Evolutionary conservation across 2,113 vertebrate genomes (phyloP), one percentile per base, ranked within the genome.

Genomic region (Macrotus californicus): DNA sequence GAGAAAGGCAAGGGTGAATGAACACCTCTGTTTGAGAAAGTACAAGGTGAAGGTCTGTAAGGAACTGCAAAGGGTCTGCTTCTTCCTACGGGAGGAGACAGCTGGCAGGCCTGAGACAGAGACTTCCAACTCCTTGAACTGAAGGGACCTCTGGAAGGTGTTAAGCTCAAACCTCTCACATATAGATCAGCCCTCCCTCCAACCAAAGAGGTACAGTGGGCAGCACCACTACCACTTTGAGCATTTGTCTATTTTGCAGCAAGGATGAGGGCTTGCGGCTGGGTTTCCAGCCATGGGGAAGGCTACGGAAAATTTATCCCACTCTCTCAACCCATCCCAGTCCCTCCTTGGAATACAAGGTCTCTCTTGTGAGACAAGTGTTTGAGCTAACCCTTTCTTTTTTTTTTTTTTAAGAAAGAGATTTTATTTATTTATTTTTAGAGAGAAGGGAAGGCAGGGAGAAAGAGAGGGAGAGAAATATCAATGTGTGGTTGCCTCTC

Each of bases 91-190:
- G 88, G 69, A 87, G 59, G 43, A 91, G 87, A 94, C 6, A 87
- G 67, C 82, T 52, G 72, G 15, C 41, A 87, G 36, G 43, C 48
- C n/a, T 7, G 4, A 96, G 69, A 13, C 8, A 24, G 75, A 81
- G 34, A 72, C 43, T 54, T 91, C 34, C 69, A 67, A 67, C n/a
- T 93, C 36, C 76, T 70, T 61, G 67, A 76, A 77, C 41, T 61
- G 82, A 87, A 76, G 70, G 31, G 31, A 69, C 39, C n/a, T 94
- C 82, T 31, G 50, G 36, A 92, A 96, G 61, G 39, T 64, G 18
- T 41, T 70, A 31, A 43, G 39, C 75, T 95, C 64, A 95, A 94
- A 76, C 31, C n/a, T 94, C 56, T 91, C 52, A 76, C 24, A 56
- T 69, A 64, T 1, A 90, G 69, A 72, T 86, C 7, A 34, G 26